These are phyloP conservation scores for Synergus umbraculus DNA, from an alignment of 2,888 invertebrate species.

Conservation along the genomic window DNA sequence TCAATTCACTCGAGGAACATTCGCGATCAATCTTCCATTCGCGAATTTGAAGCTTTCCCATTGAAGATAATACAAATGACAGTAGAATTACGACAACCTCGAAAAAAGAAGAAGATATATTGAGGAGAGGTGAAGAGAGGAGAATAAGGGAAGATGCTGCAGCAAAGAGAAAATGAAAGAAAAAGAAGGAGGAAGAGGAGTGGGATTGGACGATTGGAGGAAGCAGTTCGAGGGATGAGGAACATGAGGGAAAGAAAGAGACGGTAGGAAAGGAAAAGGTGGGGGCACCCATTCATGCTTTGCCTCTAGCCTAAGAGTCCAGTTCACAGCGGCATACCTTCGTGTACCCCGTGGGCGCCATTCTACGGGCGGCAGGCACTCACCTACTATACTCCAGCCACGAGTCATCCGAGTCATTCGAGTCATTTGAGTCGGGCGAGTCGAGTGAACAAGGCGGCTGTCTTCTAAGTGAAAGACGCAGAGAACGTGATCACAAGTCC, in stretches of 20 bases:
- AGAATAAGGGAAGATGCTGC: conserved; percentile 42
- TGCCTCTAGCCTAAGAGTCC: conserved; percentile 74
- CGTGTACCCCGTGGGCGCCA: conserved; percentile 71
- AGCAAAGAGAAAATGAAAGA: conserved; percentile 38
- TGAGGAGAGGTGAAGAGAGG: conserved; percentile 41
- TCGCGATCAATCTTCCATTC: not conserved
- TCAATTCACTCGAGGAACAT: not conserved
- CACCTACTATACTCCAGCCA: conserved; percentile 62
- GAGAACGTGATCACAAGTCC: not conserved
- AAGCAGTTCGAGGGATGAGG: conserved; percentile 54
- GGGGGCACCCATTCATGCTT: conserved; percentile 76
- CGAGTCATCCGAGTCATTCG: conserved; percentile 61
- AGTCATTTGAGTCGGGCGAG: conserved; percentile 55
- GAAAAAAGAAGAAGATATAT: conserved; percentile 29
- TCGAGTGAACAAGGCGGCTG: conserved; percentile 19
- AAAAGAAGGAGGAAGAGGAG: conserved; percentile 22
- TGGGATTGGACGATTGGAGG: conserved; percentile 41
- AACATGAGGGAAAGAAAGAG: conserved; percentile 47
- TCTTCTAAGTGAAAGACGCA: not conserved
- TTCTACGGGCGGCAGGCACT: conserved; percentile 68
- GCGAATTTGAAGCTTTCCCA: not conserved
- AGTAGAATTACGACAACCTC: not conserved
- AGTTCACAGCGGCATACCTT: conserved; percentile 73
- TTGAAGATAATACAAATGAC: not conserved
- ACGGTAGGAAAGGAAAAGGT: conserved; percentile 53